Evolutionary conservation across 2,797 vertebrate genomes (phyloP), one percentile per base, ranked within the genome.

Genomic region (Cossypha dichroa): DNA sequence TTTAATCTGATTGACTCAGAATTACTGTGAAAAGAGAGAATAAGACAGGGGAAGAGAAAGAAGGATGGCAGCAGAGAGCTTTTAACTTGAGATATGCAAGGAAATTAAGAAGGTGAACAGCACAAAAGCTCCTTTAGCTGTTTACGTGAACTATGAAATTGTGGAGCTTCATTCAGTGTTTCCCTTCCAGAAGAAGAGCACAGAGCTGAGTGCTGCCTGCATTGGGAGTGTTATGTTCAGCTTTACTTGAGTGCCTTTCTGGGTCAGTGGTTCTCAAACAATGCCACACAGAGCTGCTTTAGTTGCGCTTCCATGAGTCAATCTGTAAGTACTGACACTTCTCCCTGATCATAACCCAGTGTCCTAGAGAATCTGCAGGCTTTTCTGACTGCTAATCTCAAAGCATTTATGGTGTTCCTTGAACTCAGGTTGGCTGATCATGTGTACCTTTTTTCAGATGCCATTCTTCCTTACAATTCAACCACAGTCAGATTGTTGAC

Each of bases 211-310:
- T 49, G 92, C 78, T 78, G 92, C 66, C 82, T 66, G 81, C 28
- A 1, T 1, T 67, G 48, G 55, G 81, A 62, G 21, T 28, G 41
- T 59, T 82, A 41, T 0, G 33, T 60, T 21, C 68, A 62, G 76
- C 85, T 91, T 70, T 91, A 81, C 76, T 92, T 55, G 75, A 45
- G 69, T 78, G 86, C 43, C 62, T 89, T 93, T 94, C 91, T 88
- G 93, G 95, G 89, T 94, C 95, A 93, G 1, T 21, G 79, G 15
- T 63, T 89, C 72, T 81, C 89, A 75, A 41, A 92, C 86, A 94
- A 41, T 54, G 76, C 54, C 1, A 1, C 49, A 8, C 41, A 33
- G 87, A 81, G 76, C 85, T 75, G 64, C 86, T 81, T 78, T 68
- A 67, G 85, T 51, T 0, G 4, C 0, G 8, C 46, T 93, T 64